phyloP scores from a whole-genome alignment of 2,113 vertebrate species.

The Isurus oxyrinchus region DNA sequence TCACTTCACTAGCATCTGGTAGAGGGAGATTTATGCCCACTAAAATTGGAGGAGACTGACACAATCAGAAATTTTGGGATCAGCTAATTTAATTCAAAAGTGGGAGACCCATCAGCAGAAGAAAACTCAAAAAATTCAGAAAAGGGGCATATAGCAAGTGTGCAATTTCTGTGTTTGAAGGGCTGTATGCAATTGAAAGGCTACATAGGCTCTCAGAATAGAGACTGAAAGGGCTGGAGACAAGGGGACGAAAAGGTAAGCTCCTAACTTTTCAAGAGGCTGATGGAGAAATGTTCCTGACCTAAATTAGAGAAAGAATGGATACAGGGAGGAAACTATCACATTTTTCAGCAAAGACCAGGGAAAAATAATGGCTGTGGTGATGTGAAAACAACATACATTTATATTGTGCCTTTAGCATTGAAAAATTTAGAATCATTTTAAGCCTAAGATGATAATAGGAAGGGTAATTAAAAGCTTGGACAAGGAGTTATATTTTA shows the following conservation, averaged over 20 bases:
- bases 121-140: not conserved
- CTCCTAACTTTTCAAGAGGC: not conserved
- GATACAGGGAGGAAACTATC: not conserved
- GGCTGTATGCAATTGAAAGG: not conserved
- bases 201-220: not conserved
- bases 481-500: not conserved
- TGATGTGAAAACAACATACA: not conserved
- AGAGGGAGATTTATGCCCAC: not conserved
- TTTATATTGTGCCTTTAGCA: not conserved
- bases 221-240: not conserved
- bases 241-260: not conserved
- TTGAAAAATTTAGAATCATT: not conserved
- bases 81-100: not conserved
- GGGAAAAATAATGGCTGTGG: not conserved
- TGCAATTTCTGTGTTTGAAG: not conserved
- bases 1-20: not conserved
- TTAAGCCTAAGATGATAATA: not conserved
- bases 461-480: not conserved
- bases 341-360: not conserved
- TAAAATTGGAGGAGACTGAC: not conserved
- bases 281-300: not conserved
- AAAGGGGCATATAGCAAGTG: not conserved
- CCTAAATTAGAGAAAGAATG: not conserved
- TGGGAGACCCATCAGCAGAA: not conserved
- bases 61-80: not conserved